These are phyloP conservation scores for Paraescarpia echinospica DNA, from an alignment of 1,140 invertebrate genomes.

Conservation along the genomic window DNA sequence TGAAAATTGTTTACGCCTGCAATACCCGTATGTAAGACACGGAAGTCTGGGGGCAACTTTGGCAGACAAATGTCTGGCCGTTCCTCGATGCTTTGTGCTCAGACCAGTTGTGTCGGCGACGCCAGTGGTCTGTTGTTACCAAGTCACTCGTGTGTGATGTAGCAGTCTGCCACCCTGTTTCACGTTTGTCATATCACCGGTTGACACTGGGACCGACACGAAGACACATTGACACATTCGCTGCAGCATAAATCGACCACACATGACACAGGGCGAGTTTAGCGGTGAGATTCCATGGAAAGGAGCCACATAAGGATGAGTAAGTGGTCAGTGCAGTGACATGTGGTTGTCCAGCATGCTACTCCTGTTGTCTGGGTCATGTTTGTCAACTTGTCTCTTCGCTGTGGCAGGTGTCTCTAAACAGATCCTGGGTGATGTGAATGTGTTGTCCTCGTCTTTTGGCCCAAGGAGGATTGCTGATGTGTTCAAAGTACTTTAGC, in stretches of 20 bases:
- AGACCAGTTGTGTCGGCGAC: background rate
- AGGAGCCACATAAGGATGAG: background rate
- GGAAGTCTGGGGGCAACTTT: background rate
- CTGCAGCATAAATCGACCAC: background rate
- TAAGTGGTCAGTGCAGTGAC: background rate
- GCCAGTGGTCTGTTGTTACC: background rate
- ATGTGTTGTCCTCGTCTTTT: background rate
- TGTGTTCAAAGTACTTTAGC: background rate
- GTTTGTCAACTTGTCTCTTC: background rate
- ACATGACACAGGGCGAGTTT: background rate
- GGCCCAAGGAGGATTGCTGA: background rate
- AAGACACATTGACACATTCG: no score
- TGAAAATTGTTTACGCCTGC: background rate
- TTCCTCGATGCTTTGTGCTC: background rate
- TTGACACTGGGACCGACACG: no score
- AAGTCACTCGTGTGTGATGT: background rate
- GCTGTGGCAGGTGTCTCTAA: background rate
- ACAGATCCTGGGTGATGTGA: background rate
- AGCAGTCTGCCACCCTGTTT: background rate
- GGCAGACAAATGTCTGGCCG: background rate
- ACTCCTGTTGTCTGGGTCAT: background rate
- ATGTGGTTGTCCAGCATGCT: background rate
- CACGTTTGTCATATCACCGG: no score
- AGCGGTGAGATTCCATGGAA: background rate
- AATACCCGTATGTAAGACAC: background rate